These are phyloP conservation scores for Ceratosolen fusciceps DNA, from an alignment of 1,140 invertebrate genomes.

Conservation along the genomic window DNA sequence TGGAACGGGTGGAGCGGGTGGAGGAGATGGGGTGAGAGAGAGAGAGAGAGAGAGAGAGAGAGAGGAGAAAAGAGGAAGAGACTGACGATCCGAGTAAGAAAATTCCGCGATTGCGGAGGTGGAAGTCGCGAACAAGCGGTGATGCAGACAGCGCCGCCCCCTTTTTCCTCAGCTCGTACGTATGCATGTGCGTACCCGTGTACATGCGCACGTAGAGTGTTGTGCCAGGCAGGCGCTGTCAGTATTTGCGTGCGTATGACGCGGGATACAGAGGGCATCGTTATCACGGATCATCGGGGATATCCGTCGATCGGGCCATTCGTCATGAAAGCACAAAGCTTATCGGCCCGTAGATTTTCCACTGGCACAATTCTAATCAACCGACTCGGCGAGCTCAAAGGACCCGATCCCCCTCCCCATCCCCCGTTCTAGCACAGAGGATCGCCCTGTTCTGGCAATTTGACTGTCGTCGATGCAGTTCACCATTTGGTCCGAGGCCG, in stretches of 20 bases:
- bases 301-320: conserved; percentile 24
- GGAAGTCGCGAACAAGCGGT: conserved; percentile 32
- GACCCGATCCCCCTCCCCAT: background rate
- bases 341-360: background rate
- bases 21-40: too few relatives aligned
- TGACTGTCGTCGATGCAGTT: background rate
- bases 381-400: background rate
- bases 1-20: too few relatives aligned
- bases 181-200: too few relatives aligned
- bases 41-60: too few relatives aligned
- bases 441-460: background rate
- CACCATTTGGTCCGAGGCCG: too few relatives aligned
- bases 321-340: conserved; percentile 13
- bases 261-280: too few relatives aligned
- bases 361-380: conserved; percentile 31
- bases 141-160: conserved; percentile 23
- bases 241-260: too few relatives aligned
- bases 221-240: too few relatives aligned
- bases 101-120: background rate
- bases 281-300: conserved; percentile 1
- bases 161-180: conserved; percentile 31
- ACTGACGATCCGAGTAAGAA: too few relatives aligned
- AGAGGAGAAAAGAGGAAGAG: too few relatives aligned
- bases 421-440: background rate
- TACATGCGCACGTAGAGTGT: too few relatives aligned